These are phyloP conservation scores for Molossus molossus DNA, from an alignment of 2,797 vertebrate species.

Conservation along the genomic window DNA sequence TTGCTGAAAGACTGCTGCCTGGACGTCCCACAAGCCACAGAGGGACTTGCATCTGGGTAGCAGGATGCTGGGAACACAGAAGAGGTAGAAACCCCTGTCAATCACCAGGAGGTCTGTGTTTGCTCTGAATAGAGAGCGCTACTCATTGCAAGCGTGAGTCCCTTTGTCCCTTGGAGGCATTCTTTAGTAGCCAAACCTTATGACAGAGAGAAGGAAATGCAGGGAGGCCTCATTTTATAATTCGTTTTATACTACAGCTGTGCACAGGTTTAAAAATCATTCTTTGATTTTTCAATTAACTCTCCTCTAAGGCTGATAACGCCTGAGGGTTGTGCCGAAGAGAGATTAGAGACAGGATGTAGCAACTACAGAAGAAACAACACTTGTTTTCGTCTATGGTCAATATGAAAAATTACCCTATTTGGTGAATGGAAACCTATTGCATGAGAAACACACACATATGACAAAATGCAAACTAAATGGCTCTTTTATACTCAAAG, in stretches of 20 bases:
- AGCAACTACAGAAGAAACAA: neutral
- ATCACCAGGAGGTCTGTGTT: neutral
- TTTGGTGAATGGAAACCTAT: conserved; percentile 73
- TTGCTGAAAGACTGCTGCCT: fast-evolving
- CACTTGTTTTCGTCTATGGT: conserved; percentile 63
- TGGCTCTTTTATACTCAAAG: conserved; percentile 67
- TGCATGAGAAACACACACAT: conserved; percentile 66
- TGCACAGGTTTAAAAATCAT: conserved; percentile 73
- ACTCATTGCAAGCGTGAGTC: conserved; percentile 23
- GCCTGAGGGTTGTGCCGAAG: conserved; percentile 72
- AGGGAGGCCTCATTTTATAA: conserved; percentile 45
- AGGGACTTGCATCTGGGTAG: neutral
- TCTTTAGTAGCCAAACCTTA: conserved; percentile 62
- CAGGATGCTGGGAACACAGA: neutral
- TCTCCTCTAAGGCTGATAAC: conserved; percentile 72
- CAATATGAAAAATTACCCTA: conserved; percentile 79
- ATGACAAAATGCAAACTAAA: conserved; percentile 75
- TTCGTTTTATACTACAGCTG: neutral
- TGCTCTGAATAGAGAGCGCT: conserved; percentile 55
- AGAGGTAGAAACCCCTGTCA: neutral
- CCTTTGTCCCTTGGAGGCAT: conserved; percentile 62
- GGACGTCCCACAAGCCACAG: neutral
- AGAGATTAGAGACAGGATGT: conserved; percentile 82
- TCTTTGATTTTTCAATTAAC: conserved; percentile 83
- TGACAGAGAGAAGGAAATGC: conserved; percentile 43